A percentile compares a stretch with the other conserved stretches of the same genome.
phyloP scores from a whole-genome alignment of 2,888 invertebrate species.

The Linnaemya tessellans region DNA sequence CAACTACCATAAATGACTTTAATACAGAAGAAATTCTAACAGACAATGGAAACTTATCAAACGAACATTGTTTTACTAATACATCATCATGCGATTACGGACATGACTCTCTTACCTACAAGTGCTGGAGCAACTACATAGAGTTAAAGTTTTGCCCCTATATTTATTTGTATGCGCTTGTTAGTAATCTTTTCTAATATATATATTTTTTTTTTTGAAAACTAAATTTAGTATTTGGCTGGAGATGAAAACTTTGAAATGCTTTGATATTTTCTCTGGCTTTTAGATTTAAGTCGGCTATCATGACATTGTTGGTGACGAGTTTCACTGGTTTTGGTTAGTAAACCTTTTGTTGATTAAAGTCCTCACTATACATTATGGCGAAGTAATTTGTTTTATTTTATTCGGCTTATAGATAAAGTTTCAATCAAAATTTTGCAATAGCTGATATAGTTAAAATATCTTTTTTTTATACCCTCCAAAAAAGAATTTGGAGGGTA shows the following conservation, averaged over 20 bases:
- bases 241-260: constrained; percentile 58
- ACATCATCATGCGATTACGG: constrained; percentile 22
- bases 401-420: not conserved
- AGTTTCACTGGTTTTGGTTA: constrained; percentile 33
- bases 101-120: not conserved
- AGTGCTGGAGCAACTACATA: not conserved
- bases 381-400: not conserved
- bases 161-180: not conserved
- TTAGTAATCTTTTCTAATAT: not conserved
- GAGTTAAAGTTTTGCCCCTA: constrained; percentile 33
- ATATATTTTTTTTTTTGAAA: not conserved
- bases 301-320: constrained; percentile 53
- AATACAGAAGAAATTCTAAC: constrained; percentile 46
- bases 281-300: constrained; percentile 48
- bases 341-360: constrained; percentile 43
- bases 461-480: too few species aligned
- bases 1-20: constrained; percentile 48
- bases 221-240: constrained; percentile 38
- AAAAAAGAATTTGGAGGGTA: too few species aligned
- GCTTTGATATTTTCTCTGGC: constrained; percentile 62
- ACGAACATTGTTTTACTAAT: constrained; percentile 39
- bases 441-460: too few species aligned
- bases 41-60: constrained; percentile 65
- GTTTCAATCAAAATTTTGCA: too few species aligned
- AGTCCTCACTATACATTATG: constrained; percentile 1